Evolutionary conservation across 2,888 invertebrate species (phyloP), one percentile per base, ranked within the genome.

Genomic region (Pollenia griseotomentosa): DNA sequence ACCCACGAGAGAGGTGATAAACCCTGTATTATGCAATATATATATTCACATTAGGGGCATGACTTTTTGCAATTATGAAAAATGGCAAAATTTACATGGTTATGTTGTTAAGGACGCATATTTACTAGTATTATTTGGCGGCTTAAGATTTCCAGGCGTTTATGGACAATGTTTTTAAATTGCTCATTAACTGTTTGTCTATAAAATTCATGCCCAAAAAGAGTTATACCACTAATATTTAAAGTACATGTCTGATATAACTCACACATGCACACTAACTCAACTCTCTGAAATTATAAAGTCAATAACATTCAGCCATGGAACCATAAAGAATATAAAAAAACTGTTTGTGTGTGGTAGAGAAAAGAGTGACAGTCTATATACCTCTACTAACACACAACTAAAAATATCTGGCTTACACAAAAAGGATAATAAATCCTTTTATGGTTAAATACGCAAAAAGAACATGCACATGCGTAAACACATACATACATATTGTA

Each of bases 311-410:
- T 73, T 63, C 55, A 79, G 61, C 33, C 44, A 53, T 68, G 59
- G 68, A 85, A 73, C 77, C 81, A 81, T 66, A 14, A 77, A 81
- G 70, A 77, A 81, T 77, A 23, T n/a, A 33, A 78, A 63, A 63
- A 75, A 70, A 70, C 19, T 40, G 14, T 66, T 23, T 40, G 12
- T 42, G 8, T n/a, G 14, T 19, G 19, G 4, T 19, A n/a, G 48
- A 61, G 48, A 14, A n/a, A 23, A 12, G 8, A 23, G 55, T 65
- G 14, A 44, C 53, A 14, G 44, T 19, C 42, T 19, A 16, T 11
- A 7, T 42, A 42, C 42, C 9, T 44, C 40, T 66, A 33, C 46
- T 2, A n/a, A 55, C 33, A 44, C 44, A 40, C 55, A 75, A 61
- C 53, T 48, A 46, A 55, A 44, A 61, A 44, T 44, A 7, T 19